These are phyloP conservation scores for Saguinus imperator DNA, from an alignment of 2,113 vertebrate genomes.

Conservation along the genomic window DNA sequence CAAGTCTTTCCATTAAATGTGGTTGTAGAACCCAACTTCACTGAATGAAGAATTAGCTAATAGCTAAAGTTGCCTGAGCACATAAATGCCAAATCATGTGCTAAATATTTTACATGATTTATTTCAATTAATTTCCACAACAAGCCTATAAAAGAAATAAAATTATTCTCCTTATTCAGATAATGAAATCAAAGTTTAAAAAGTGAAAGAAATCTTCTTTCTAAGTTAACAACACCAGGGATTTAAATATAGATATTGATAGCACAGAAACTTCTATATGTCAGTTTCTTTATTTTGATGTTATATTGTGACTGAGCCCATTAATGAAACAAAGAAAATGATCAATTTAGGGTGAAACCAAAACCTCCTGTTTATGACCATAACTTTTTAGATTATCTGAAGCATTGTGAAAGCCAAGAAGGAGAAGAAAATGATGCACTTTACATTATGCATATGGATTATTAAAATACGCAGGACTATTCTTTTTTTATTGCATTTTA, in stretches of 20 bases:
- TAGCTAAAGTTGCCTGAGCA: neutral
- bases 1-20: neutral
- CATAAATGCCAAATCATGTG: neutral
- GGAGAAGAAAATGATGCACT: neutral
- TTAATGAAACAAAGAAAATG: neutral
- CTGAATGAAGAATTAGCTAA: slow-evolving; percentile 7
- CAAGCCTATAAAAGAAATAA: neutral
- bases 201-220: neutral
- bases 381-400: neutral
- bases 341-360: neutral
- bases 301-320: neutral
- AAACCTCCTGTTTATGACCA: neutral
- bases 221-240: neutral
- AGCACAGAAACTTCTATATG: neutral
- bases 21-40: neutral
- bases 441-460: neutral
- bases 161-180: neutral
- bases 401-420: neutral
- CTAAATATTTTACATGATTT: neutral
- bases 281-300: neutral
- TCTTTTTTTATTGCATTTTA: neutral
- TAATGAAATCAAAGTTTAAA: neutral
- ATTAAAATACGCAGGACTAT: neutral
- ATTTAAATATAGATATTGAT: neutral
- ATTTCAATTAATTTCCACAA: slow-evolving; percentile 33